Evolutionary conservation across 2,888 invertebrate species (phyloP).

Genomic region (Digitonthophagus gazella): DNA sequence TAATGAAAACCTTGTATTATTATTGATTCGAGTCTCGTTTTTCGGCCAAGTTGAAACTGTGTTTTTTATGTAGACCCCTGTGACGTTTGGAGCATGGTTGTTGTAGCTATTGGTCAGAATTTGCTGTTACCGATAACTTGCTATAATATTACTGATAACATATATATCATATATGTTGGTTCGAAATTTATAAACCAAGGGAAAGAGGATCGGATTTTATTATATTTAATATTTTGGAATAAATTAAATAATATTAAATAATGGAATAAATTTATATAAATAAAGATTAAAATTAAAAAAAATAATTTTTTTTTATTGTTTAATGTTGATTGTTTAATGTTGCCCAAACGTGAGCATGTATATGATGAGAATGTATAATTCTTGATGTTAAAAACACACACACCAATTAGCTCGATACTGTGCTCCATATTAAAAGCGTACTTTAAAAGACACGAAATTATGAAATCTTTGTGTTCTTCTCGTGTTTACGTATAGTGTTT

Average conservation of each 20-base stretch:
- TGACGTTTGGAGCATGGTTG: slow-evolving; percentile 51
- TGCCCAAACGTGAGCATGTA: slow-evolving; percentile 3
- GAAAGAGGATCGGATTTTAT: slow-evolving; percentile 50
- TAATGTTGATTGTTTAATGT: slow-evolving; percentile 6
- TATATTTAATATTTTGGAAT: slow-evolving; percentile 25
- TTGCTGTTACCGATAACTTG: slow-evolving; percentile 47
- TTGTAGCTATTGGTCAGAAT: slow-evolving; percentile 47
- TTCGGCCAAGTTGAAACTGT: slow-evolving; percentile 2
- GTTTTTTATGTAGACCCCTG: slow-evolving; percentile 37
- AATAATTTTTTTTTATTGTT: too few species aligned
- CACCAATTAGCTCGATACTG: slow-evolving; percentile 41
- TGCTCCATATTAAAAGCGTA: slow-evolving; percentile 41
- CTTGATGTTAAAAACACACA: slow-evolving; percentile 10
- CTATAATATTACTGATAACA: too few species aligned
- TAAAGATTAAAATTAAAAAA: too few species aligned
- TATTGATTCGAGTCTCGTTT: neutral
- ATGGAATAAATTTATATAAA: too few species aligned
- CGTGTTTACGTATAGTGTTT: too few species aligned
- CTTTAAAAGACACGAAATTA: neutral
- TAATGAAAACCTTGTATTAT: neutral
- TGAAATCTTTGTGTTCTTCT: too few species aligned
- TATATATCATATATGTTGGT: too few species aligned
- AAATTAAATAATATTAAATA: neutral
- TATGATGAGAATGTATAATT: slow-evolving; percentile 18
- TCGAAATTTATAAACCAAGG: slow-evolving; percentile 40